A percentile compares a stretch with the other conserved stretches of the same genome.
Conservation (phyloP, 1,140 invertebrate species). For the Mesaphorura yosii region DNA sequence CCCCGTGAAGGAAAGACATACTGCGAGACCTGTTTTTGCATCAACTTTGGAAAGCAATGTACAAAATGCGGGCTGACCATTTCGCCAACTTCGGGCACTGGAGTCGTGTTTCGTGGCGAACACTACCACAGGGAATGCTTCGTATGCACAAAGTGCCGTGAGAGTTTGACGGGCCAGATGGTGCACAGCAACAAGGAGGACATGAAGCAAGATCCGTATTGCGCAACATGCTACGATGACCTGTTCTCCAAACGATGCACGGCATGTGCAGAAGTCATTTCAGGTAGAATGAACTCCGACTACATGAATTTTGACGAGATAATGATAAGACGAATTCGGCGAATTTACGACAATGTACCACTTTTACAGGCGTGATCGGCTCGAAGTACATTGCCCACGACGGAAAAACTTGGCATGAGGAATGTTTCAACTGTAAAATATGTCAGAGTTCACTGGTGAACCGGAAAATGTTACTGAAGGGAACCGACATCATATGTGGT, state of each 20-base stretch:
- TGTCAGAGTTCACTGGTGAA: constrained; percentile 12
- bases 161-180: not conserved
- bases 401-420: constrained; percentile 2
- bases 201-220: not conserved
- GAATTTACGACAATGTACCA: no score
- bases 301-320: not conserved
- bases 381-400: constrained; percentile 11
- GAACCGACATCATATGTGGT: not conserved
- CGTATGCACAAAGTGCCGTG: constrained; percentile 7
- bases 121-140: constrained; percentile 11
- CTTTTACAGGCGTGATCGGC: constrained; percentile 16
- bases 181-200: constrained; percentile 12
- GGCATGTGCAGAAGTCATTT: constrained; percentile 10
- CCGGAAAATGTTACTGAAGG: constrained; percentile 5
- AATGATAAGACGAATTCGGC: not conserved
- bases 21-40: constrained; percentile 11
- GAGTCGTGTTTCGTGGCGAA: constrained; percentile 7
- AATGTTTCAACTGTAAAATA: constrained; percentile 2
- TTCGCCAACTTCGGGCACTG: not conserved
- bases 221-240: constrained; percentile 12
- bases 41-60: constrained; percentile 15
- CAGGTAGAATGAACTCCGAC: constrained; percentile 1
- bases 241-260: constrained; percentile 13
- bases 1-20: constrained; percentile 11
- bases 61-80: constrained; percentile 14